Base-by-base conservation (phyloP, 53 echinoderm and acorn worm species). In the Paelopatides confundens region DNA sequence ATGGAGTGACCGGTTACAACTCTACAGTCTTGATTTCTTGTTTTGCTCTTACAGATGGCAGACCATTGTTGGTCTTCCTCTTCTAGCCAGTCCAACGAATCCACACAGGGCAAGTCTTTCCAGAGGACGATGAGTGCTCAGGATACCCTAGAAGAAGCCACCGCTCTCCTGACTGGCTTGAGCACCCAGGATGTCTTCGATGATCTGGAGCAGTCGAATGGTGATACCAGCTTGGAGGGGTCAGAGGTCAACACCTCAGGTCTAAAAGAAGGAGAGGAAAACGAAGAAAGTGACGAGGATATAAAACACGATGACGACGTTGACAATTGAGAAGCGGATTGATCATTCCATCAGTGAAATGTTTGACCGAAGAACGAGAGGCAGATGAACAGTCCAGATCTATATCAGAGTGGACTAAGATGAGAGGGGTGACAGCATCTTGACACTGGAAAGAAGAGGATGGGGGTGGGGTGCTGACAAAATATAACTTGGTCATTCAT, bases 121-220 rank as follows among this genome's bases (percentile, higher is more conserved):
- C 98, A 98, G 88, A 90, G 98, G 66, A 98, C 98, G 65, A 95
- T 98, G 95, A 98, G 98, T 76, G 98, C 98, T 30, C 98, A 98
- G 87, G 98, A 98, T 92, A 98, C 98, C 40, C 88, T 98, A 40
- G 98, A 95, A 15, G 98, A 98, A 43, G 98, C 98, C 62, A 98
- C 98, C 3, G 98, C 98, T 18, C 89, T 98, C 29, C 81, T 98
- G 28, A 92, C 94, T 13, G 95, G 95, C 5, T 94, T 98, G 77
- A 92, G 90, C 67, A 95, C 95, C 8, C 86, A 92, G 18, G 97
- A 97, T 27, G 90, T 85, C 30, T 87, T 74, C n/a, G 63, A 82
- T 47, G 94, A 90, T 27, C 90, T 77, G 29, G 87, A 90, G 4
- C 89, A 89, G 54, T 63, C 53, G 26, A 82, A 82, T 9, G 93